These are phyloP conservation scores for Cremastinae sp. DNA, from an alignment of 2,888 invertebrate genomes.

Conservation along the genomic window DNA sequence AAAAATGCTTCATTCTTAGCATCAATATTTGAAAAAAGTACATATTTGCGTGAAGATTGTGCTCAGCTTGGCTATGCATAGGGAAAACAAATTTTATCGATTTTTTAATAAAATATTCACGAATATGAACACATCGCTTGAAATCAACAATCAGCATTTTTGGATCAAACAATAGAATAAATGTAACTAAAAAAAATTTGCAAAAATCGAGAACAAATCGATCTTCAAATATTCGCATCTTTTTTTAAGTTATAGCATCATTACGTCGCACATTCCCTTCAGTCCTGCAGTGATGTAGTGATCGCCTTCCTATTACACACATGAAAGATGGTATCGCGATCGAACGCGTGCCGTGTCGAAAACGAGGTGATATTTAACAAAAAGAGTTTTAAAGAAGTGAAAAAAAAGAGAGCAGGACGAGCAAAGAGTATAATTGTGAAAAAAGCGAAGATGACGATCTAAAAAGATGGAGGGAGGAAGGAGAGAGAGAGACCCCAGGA, in stretches of 20 bases:
- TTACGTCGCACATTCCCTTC: not conserved
- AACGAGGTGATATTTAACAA: slow-evolving; percentile 46
- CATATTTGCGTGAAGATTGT: too few relatives aligned
- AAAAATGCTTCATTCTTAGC: too few relatives aligned
- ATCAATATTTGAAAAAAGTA: too few relatives aligned
- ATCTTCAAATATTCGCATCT: too few relatives aligned
- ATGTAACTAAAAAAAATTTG: too few relatives aligned
- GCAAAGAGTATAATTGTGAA: slow-evolving; percentile 24
- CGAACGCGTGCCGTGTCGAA: slow-evolving; percentile 22
- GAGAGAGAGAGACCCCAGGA: slow-evolving; percentile 36
- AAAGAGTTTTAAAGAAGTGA: slow-evolving; percentile 8
- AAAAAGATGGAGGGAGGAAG: slow-evolving; percentile 24
- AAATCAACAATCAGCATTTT: too few relatives aligned
- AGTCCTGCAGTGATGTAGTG: not conserved
- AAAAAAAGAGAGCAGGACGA: slow-evolving; percentile 20
- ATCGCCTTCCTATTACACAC: slow-evolving; percentile 16
- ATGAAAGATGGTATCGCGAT: slow-evolving; percentile 31
- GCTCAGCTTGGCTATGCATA: too few relatives aligned
- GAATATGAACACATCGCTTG: too few relatives aligned
- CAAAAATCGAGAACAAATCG: too few relatives aligned
- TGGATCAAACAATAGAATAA: too few relatives aligned
- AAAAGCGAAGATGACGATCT: slow-evolving; percentile 50
- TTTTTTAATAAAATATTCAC: too few relatives aligned
- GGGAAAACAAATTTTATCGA: too few relatives aligned
- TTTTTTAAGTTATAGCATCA: not conserved